Percentiles rank a stretch among this genome's conserved stretches.
Evolutionary conservation across 2,797 vertebrate species (phyloP).

Genomic region (Lutjanus campechanus): DNA sequence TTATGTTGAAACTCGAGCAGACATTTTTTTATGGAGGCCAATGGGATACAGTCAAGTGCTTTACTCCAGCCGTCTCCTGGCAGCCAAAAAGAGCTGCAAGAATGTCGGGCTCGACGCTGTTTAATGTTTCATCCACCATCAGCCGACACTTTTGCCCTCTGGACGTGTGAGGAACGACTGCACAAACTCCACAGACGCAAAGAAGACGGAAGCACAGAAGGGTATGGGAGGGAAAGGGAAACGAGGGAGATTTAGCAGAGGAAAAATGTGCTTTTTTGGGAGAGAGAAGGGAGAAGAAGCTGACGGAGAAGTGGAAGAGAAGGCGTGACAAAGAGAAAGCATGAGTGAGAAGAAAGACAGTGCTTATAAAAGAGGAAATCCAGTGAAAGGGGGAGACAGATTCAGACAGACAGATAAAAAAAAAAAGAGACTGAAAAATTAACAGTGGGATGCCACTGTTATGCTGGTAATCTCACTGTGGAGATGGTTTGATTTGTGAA

Average conservation of each 20-base stretch:
- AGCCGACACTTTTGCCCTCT: conserved; percentile 8
- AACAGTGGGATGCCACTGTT: conserved; percentile 43
- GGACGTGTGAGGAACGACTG: neutral
- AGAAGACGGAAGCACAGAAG: neutral
- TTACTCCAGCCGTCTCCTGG: neutral
- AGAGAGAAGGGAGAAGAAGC: neutral
- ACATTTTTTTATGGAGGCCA: conserved; percentile 9
- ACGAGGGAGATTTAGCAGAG: neutral
- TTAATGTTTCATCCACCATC: conserved; percentile 39
- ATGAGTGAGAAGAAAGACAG: neutral
- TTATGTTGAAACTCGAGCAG: conserved; percentile 3
- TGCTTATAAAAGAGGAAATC: neutral
- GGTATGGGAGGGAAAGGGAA: neutral
- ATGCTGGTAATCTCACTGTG: conserved; percentile 41
- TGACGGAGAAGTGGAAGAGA: conserved; percentile 1
- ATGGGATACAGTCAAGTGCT: conserved; percentile 22
- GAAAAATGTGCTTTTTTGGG: neutral
- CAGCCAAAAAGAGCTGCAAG: conserved; percentile 21
- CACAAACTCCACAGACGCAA: neutral
- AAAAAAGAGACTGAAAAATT: conserved; percentile 8
- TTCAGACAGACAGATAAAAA: conserved; percentile 26
- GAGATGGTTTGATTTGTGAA: conserved; percentile 62
- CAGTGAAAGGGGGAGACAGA: conserved; percentile 28
- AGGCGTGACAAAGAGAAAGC: neutral
- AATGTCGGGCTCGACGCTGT: neutral